Base-by-base conservation (phyloP, 2,797 vertebrate genomes). In the Sebastes cheni region DNA sequence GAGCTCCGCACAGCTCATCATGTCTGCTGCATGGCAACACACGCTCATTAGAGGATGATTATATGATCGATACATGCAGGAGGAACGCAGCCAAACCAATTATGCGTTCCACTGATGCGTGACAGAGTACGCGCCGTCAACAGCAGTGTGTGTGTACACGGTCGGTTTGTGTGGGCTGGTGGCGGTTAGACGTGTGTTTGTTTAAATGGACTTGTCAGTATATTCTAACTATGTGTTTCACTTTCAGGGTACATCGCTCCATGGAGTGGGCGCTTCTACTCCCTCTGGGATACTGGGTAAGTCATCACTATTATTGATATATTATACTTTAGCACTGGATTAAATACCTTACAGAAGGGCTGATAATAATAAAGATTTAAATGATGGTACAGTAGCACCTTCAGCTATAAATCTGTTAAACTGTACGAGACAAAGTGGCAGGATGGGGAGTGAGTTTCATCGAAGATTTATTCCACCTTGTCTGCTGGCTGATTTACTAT, bases 231-330 rank as follows among this genome's bases (percentile, higher is more conserved):
- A 56, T 64, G 75, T 71, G 27, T 89, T 52, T 89, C 77, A 7
- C 93, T 71, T 91, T 86, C 93, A 98, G 98, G 98, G 85, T 98
- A 99, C 93, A 99, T 99, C 69, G 98, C 98, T 87, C 98, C 98
- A 9, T 99, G 98, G 98, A 99, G 98, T 92, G 98, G 98, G 52
- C 97, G 98, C 70, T 99, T 99, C 95, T 99, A 99, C 89, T 99
- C 98, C 2, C 85, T 99, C 42, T 99, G 98, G 98, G 98, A 99
- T 85, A 99, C 98, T 2, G 98, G 98, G 98, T 99, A 95, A 97
- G 97, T 67, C 65, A 7, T 72, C 56, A 12, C 10, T 42, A 22
- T n/a, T 42, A 22, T n/a, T 42, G 3, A n/a, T 60, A n/a, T 69
- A 30, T 32, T 73, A 23, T 70, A 39, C 55, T 46, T 22, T 8